These are phyloP conservation scores for Drosophila melanosoma DNA, from an alignment of 2,888 invertebrate genomes.

Conservation along the genomic window DNA sequence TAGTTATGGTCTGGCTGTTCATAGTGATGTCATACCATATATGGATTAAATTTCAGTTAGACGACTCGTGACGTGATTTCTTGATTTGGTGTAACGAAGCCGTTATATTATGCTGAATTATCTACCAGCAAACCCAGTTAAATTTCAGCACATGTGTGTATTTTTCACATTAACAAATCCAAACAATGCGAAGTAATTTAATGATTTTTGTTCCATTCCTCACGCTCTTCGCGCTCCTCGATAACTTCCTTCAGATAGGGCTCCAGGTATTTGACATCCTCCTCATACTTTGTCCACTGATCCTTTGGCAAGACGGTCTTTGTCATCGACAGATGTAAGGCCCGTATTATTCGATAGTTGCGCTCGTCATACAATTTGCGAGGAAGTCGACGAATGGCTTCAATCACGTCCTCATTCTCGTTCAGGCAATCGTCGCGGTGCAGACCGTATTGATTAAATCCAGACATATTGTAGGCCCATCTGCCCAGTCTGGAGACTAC, in stretches of 20 bases:
- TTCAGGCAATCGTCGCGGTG: constrained; percentile 91
- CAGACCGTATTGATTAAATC: constrained; percentile 92
- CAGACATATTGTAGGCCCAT: constrained; percentile 92
- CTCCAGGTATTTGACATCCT: constrained; percentile 91
- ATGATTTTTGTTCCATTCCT: constrained; percentile 87
- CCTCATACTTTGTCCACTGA: constrained; percentile 95
- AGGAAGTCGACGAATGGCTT: constrained; percentile 94
- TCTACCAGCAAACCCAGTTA: background rate
- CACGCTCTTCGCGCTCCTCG: constrained; percentile 91
- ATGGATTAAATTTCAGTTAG: constrained; percentile 80
- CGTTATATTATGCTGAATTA: constrained; percentile 45
- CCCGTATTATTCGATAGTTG: constrained; percentile 92
- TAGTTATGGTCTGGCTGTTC: constrained; percentile 71
- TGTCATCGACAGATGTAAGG: constrained; percentile 91
- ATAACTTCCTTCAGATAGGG: constrained; percentile 92
- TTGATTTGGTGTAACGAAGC: constrained; percentile 42
- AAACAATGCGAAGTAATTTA: background rate
- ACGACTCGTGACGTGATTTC: constrained; percentile 64
- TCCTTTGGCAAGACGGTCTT: constrained; percentile 94
- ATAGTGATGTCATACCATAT: constrained; percentile 80
- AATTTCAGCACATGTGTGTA: background rate
- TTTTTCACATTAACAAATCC: background rate
- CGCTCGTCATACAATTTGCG: constrained; percentile 91
- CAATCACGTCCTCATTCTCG: constrained; percentile 90
- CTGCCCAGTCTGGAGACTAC: constrained; percentile 86